Conservation (phyloP, 2,113 vertebrate species). For the Petaurus breviceps region DNA sequence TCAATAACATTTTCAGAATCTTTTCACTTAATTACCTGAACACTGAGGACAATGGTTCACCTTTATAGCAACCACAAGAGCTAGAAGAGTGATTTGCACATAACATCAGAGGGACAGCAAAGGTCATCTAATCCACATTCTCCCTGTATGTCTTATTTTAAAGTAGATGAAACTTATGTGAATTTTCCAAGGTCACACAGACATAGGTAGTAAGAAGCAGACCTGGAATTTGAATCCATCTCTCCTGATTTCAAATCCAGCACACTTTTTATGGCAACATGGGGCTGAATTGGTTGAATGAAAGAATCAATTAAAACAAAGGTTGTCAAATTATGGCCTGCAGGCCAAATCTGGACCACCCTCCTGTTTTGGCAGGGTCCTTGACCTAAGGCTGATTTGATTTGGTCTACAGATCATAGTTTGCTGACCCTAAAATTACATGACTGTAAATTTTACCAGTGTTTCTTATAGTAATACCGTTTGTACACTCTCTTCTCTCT, state of each 20-base stretch:
- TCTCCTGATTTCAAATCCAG: neutral
- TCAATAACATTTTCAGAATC: neutral
- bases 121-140: neutral
- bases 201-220: neutral
- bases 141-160: neutral
- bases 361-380: neutral
- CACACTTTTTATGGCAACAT: neutral
- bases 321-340: neutral
- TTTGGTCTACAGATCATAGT: neutral
- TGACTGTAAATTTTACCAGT: neutral
- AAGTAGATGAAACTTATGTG: neutral
- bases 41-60: neutral
- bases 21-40: neutral
- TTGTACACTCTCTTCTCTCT: neutral
- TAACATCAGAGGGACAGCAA: neutral
- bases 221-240: neutral
- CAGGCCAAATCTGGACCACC: neutral
- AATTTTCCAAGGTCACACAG: neutral
- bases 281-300: neutral
- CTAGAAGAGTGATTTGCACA: neutral
- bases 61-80: neutral
- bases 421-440: neutral
- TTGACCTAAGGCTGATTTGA: neutral
- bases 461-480: neutral
- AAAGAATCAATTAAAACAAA: neutral